Evolutionary conservation across 2,113 vertebrate species (phyloP), one percentile per base, ranked within the genome.

Genomic region (Miniopterus natalensis): DNA sequence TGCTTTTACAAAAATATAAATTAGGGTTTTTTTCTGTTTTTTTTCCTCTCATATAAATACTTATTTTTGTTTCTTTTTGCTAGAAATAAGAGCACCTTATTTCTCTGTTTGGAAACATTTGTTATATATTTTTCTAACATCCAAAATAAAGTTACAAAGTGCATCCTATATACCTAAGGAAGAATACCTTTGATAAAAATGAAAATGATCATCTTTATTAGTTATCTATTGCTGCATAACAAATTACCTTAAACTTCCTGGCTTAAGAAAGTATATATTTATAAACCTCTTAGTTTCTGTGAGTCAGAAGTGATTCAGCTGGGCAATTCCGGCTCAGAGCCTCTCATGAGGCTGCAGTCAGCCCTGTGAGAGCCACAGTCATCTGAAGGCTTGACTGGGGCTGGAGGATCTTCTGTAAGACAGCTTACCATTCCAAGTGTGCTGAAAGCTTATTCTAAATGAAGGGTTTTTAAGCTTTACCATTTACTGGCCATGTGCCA

Each of bases 1-100:
- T 94, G 10, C 47, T 95, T 93, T 93, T 86, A 79, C 14, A 92
- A 90, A 90, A 55, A 92, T 70, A 63, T 57, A 92, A 94, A 84
- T 80, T 94, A 57, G 13, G 36, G 36, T 36, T 36, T 36, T 36
- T 36, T 92, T 86, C 1, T 2, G 70, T 65, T 59, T 83, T 61
- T 57, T 49, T 92, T 87, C 0, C 51, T 78, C 59, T 78, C 17
- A 71, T n/a, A 31, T n/a, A 59, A 9, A 59, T 75, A 73, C 14
- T 92, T 93, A 17, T 14, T 89, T 86, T 80, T 92, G 12, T 75
- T 68, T 88, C 40, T 88, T 81, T 93, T 23, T n/a, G 17, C 79
- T 86, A 79, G 42, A 88, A 84, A 57, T 65, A 92, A 51, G 1
- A 84, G 0, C 23, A 61, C 55, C 18, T 80, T 20, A 25, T 74